Evolutionary conservation across 2,888 invertebrate genomes (phyloP), one percentile per base, ranked within the genome.

Genomic region (Drosophila lacicola): DNA sequence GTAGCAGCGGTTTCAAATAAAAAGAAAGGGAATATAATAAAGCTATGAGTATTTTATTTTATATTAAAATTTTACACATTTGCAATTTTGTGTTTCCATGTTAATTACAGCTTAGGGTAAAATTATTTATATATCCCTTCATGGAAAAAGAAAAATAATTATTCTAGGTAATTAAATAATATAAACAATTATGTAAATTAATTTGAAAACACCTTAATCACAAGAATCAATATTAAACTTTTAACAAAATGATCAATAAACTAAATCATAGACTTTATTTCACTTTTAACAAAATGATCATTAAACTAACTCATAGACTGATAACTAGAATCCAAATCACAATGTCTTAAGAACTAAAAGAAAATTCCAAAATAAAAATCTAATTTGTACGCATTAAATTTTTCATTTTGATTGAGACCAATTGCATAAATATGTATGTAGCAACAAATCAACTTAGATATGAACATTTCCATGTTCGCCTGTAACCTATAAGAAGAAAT

Each of bases 261-360:
- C 39, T 36, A 74, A 68, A 46, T 63, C 9, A 65, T 53, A 42
- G 14, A 41, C 66, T 55, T 21, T 21, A 4, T 21, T 6, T 25
- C 5, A 25, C 25, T 25, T 25, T 13, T 47, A 45, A 65, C 19
- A 21, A 64, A 58, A 76, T 45, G 44, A 62, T 56, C 21, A 42
- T 46, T 58, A 21, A 71, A 55, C 39, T 36, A 74, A 68, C 51
- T 58, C 9, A 65, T 51, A 44, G 14, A 41, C 66, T 56, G 61
- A 50, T 49, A 69, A 77, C 83, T 86, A 82, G 63, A 70, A 63
- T 78, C 44, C 69, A 67, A 87, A 82, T 82, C 84, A 82, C 80
- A 81, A 64, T 42, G 14, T 51, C 41, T 72, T 81, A 71, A 49
- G 25, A 70, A 78, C 58, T 67, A 49, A 50, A 62, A 66, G 1